Evolutionary conservation across 35 echinoderm and acorn worm species (phyloP).

Genomic region (Acanthaster planci): DNA sequence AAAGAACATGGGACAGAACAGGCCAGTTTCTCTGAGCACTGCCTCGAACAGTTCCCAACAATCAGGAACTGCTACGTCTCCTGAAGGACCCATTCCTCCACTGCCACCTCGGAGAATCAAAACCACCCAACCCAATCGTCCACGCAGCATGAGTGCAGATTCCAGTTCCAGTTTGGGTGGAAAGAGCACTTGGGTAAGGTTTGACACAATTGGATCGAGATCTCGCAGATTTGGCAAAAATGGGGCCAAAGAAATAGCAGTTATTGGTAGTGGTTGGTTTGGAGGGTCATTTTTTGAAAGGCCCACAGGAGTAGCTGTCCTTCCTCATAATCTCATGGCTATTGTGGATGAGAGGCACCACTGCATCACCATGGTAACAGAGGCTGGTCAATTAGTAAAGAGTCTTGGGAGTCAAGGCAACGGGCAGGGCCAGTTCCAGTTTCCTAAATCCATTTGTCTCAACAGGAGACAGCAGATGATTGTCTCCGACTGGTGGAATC

Average conservation of each 20-base stretch:
- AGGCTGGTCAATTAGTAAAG: slow-evolving; percentile 65
- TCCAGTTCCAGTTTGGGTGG: slow-evolving; percentile 14
- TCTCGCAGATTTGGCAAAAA: slow-evolving; percentile 1
- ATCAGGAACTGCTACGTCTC: neutral
- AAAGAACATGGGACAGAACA: neutral
- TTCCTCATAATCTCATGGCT: slow-evolving; percentile 68
- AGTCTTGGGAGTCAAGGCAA: slow-evolving; percentile 65
- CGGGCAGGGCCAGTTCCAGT: slow-evolving; percentile 73
- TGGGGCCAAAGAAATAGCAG: slow-evolving; percentile 6
- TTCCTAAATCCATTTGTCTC: slow-evolving; percentile 72
- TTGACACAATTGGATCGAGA: slow-evolving; percentile 31
- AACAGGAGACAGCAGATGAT: slow-evolving; percentile 57
- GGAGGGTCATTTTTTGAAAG: slow-evolving; percentile 79
- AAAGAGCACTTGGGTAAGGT: slow-evolving; percentile 19
- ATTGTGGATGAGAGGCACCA: slow-evolving; percentile 80
- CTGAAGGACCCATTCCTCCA: slow-evolving; percentile 10
- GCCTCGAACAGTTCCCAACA: neutral
- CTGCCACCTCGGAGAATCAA: slow-evolving; percentile 34
- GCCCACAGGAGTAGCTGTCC: slow-evolving; percentile 62
- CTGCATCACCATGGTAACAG: slow-evolving; percentile 74
- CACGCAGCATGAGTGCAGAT: neutral
- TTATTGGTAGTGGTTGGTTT: slow-evolving; percentile 57
- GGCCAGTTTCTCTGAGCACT: neutral
- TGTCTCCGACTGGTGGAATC: slow-evolving; percentile 82
- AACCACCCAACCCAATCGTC: neutral